Evolutionary conservation across 2,797 vertebrate genomes (phyloP).

Genomic region (Babyrousa celebensis): DNA sequence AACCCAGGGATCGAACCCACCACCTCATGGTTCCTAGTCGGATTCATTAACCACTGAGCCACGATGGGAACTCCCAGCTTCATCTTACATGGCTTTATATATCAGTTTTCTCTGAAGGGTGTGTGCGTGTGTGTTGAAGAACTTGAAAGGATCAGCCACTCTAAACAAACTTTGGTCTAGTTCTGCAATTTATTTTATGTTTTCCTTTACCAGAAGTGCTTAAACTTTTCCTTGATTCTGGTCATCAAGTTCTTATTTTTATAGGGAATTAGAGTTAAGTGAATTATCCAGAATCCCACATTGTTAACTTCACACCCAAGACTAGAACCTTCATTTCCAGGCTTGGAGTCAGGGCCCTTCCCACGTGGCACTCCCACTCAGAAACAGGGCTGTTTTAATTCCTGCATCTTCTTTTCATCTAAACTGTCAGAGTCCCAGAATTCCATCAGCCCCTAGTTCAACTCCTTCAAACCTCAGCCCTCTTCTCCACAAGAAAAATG

Average conservation of each 20-base stretch:
- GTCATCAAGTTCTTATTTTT: conserved; percentile 1
- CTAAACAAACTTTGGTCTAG: not conserved
- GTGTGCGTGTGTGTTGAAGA: not conserved
- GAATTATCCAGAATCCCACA: not conserved
- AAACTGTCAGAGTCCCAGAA: not conserved
- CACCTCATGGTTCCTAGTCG: too few relatives aligned
- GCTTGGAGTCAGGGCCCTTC: not conserved
- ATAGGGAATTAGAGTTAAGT: conserved; percentile 5
- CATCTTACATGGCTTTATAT: not conserved
- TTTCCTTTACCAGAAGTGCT: conserved; percentile 35
- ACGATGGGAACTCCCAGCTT: not conserved
- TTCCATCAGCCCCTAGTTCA: not conserved
- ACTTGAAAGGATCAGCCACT: not conserved
- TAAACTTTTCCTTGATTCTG: conserved; percentile 27
- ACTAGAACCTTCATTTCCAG: not conserved
- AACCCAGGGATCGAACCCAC: too few relatives aligned
- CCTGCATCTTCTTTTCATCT: not conserved
- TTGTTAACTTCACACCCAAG: not conserved
- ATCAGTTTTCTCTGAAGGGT: not conserved
- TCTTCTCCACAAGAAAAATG: not conserved
- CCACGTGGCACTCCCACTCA: not conserved
- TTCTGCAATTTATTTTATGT: conserved; percentile 22
- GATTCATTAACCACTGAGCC: too few relatives aligned
- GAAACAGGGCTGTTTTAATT: not conserved
- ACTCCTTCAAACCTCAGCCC: not conserved